Base-by-base conservation (phyloP, 2,797 vertebrate species). In the Pelodytes ibericus region DNA sequence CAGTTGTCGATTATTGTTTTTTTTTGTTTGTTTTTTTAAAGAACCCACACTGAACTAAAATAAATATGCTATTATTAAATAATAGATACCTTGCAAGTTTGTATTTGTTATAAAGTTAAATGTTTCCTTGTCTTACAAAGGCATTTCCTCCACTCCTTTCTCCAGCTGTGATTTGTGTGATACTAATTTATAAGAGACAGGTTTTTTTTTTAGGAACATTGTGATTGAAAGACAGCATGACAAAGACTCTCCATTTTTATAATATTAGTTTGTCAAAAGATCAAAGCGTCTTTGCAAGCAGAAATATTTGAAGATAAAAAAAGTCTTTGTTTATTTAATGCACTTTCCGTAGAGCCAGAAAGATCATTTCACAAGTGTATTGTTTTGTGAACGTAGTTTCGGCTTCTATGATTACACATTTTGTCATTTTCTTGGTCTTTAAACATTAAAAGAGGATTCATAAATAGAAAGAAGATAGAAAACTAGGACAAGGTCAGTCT, bases 241-340 rank as follows among this genome's bases (percentile, higher is more conserved):
- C 57, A 75, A 75, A 75, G 65, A 36, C 16, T 53, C 24, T 29
- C 30, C 56, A 36, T 62, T 61, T 75, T 61, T 75, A 57, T 53
- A 69, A 26, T 68, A 75, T 75, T 61, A 68, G 57, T 75, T 67
- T 75, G 56, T 70, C 65, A 53, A 75, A 56, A 75, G 74, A 69
- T 75, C 65, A 60, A 41, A 68, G 73, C 56, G 31, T 56, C 57
- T 75, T 68, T 75, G 56, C 39, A 22, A 59, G 47, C 57, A 62
- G 58, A 41, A 49, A 25, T 68, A 68, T 75, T 33, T 68, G 64
- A 33, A 75, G 56, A 75, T 75, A 61, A 75, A 68, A 49, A 62
- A 15, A 26, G 22, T 47, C 57, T 75, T 61, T 68, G 73, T 68
- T 75, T 75, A 53, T 75, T 69, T 70, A 75, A 69, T 70, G 31